Evolutionary conservation across 2,797 vertebrate species (phyloP).

Genomic region (Thunnus albacares): DNA sequence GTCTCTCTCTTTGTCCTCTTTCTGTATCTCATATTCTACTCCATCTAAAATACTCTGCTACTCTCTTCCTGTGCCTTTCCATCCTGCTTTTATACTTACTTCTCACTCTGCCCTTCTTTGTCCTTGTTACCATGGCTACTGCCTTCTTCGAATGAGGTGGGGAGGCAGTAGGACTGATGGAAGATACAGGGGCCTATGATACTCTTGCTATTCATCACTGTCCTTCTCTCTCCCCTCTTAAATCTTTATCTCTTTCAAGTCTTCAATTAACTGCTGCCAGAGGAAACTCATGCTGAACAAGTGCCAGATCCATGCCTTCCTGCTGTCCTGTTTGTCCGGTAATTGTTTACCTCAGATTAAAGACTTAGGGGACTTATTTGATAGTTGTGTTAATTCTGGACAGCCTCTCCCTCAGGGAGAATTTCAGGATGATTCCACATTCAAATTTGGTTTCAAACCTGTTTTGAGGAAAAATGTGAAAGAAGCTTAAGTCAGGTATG

Average conservation of each 20-base stretch:
- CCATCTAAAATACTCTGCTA: not conserved
- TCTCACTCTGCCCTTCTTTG: conserved; percentile 57
- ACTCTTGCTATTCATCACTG: conserved; percentile 57
- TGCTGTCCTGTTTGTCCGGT: conserved; percentile 24
- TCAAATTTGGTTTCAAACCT: conserved; percentile 1
- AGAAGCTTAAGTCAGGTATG: not conserved
- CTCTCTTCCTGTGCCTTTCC: conserved; percentile 11
- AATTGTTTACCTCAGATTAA: conserved; percentile 47
- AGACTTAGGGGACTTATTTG: conserved; percentile 4
- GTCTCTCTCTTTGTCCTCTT: conserved; percentile 29
- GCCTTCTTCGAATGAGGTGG: conserved; percentile 43
- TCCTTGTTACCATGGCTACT: conserved; percentile 74
- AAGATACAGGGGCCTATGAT: conserved; percentile 55
- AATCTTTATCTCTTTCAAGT: conserved; percentile 67
- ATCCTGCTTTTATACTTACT: conserved; percentile 49
- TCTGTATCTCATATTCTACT: conserved; percentile 20
- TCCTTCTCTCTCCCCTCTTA: conserved; percentile 49
- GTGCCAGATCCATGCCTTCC: conserved; percentile 11
- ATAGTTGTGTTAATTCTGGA: conserved; percentile 6
- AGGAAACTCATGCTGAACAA: conserved; percentile 52
- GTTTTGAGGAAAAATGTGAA: conserved; percentile 21
- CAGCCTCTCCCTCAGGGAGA: not conserved
- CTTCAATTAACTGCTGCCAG: conserved; percentile 64
- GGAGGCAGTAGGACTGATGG: conserved; percentile 49
- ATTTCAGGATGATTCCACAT: conserved; percentile 20